A percentile compares a stretch with the other conserved stretches of the same genome.
phyloP scores from a whole-genome alignment of 2,888 invertebrate species.

The Iselma pallidipennis region DNA sequence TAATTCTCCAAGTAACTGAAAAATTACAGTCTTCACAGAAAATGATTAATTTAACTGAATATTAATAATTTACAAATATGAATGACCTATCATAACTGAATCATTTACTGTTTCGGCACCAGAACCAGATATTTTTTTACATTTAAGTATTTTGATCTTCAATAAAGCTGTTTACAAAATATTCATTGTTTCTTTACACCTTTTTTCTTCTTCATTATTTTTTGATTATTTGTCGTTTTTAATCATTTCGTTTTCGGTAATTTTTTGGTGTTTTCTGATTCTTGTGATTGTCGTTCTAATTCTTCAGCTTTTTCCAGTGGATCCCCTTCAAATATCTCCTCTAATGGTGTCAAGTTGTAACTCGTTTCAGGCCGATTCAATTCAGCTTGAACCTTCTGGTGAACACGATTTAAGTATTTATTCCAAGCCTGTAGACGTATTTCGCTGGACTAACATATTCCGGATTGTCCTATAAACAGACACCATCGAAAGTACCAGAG shows the following conservation, averaged over 20 bases:
- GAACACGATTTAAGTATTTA: constrained; percentile 76
- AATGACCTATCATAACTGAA: constrained; percentile 8
- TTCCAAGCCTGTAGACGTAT: constrained; percentile 51
- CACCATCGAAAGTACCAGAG: constrained; percentile 91
- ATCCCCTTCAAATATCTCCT: constrained; percentile 73
- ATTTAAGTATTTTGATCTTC: background rate
- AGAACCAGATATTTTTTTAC: background rate
- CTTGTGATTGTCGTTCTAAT: constrained; percentile 43
- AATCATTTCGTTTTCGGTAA: constrained; percentile 4
- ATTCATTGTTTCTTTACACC: background rate
- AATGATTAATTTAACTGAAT: constrained; percentile 7
- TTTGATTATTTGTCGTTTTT: constrained; percentile 5
- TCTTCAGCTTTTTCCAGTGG: constrained; percentile 64
- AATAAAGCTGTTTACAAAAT: background rate
- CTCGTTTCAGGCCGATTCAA: constrained; percentile 73
- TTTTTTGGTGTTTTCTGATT: background rate
- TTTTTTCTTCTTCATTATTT: constrained; percentile 9
- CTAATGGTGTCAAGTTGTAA: constrained; percentile 72
- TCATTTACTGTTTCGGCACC: background rate
- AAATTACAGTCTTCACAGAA: background rate
- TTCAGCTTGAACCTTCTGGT: constrained; percentile 78
- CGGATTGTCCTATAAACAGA: constrained; percentile 91
- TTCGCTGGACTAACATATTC: constrained; percentile 88
- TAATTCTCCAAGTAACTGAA: too few relatives aligned
- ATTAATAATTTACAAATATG: constrained; percentile 18